These are phyloP conservation scores for Tricholaema leucomelas DNA, from an alignment of 2,113 vertebrate species.

Conservation along the genomic window DNA sequence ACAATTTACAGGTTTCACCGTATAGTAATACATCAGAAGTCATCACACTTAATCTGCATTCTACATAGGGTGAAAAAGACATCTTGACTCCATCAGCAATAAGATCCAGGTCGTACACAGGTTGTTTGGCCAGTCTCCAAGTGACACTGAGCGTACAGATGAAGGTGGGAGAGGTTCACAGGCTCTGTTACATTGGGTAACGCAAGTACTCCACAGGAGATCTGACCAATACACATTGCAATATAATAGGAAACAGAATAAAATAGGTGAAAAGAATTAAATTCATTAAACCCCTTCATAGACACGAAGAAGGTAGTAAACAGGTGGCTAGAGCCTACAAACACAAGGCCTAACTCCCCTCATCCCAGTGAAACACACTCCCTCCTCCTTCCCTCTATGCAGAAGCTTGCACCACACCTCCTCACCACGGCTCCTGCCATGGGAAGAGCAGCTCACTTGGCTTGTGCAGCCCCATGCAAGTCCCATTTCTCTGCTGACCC, in stretches of 20 bases:
- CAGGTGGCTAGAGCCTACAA: not conserved
- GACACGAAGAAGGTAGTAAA: not conserved
- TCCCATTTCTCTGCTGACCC: not conserved
- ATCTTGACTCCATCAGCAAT: not conserved
- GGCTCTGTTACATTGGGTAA: not conserved
- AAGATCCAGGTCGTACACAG: not conserved
- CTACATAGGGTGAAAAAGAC: not conserved
- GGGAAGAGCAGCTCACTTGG: not conserved
- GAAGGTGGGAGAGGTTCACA: not conserved
- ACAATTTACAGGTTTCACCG: not conserved
- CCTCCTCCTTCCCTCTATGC: not conserved
- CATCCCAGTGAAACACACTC: fast-evolving
- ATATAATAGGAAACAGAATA: not conserved
- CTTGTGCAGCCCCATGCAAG: not conserved
- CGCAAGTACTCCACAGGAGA: not conserved
- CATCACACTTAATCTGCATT: not conserved
- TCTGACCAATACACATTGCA: not conserved
- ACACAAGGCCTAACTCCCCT: not conserved
- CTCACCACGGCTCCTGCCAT: not conserved
- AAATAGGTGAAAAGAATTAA: not conserved
- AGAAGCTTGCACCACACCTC: not conserved
- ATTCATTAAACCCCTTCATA: not conserved
- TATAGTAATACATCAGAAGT: not conserved
- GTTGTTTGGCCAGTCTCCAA: not conserved
- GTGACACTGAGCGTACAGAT: not conserved